Base-by-base conservation (phyloP, 2,797 vertebrate genomes). In the Anguilla megastoma region DNA sequence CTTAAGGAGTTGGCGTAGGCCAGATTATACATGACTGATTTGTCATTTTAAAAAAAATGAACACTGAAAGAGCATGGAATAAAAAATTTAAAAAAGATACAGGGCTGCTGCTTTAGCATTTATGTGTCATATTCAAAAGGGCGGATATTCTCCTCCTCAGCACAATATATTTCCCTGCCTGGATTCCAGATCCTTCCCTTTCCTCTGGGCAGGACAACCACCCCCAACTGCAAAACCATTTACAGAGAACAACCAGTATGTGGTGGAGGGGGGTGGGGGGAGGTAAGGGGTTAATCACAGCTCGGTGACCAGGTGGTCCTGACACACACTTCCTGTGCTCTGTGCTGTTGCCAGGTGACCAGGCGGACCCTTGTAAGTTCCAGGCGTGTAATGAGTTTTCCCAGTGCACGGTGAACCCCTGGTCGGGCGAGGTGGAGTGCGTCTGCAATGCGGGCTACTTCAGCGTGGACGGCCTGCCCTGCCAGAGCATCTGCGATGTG, bases 301-400 rank as follows among this genome's bases (percentile, higher is more conserved):
- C 24, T 69, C 24, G 4, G 58, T 63, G 58, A 63, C 6, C 21
- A 63, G 58, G 21, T 21, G 16, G 58, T 63, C 50, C 9, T 52
- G 50, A 52, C 50, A 18, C 56, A 58, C 56, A 58, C 56, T 16
- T 58, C 56, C 79, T 82, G 18, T 82, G 24, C 45, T 66, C 24
- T 87, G n/a, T 18, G 82, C 63, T 88, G 2, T 91, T 92, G 90
- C 54, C 92, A 99, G 99, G 98, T 54, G 97, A 98, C 66, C 93
- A 95, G 84, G 98, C 98, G 0, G 97, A 99, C 82, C 97, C 96
- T 5, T 99, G 98, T 93, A 99, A 99, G 92, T 99, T 99, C 95
- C 98, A 99, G 92, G 98, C 98, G 0, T 99, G 99, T 90, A 99
- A 98, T 0, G 96, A 97, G 85, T 99, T 98, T 91, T 99, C 98